Evolutionary conservation across 92 coral and sea anemone species (phyloP).

Genomic region (Metridium senile): DNA sequence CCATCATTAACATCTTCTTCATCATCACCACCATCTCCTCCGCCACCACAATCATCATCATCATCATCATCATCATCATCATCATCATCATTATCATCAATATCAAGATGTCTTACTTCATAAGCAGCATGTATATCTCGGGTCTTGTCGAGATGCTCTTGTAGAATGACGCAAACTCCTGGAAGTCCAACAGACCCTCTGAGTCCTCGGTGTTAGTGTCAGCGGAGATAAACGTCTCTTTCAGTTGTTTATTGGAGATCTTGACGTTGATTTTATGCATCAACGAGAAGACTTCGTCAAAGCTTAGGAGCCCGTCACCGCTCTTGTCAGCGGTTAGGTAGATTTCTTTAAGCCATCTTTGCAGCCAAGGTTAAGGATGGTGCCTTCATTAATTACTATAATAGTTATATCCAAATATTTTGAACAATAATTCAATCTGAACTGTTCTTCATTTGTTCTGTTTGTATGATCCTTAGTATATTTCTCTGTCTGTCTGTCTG

Average conservation of each 20-base stretch:
- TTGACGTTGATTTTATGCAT: slow-evolving; percentile 82
- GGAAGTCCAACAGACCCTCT: slow-evolving; percentile 72
- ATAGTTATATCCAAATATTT: no score
- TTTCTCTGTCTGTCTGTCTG: no score
- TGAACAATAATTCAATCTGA: no score
- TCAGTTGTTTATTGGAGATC: slow-evolving; percentile 62
- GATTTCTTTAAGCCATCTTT: slow-evolving; percentile 68
- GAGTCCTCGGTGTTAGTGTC: slow-evolving; percentile 79
- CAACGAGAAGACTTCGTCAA: slow-evolving; percentile 71
- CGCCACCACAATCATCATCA: background rate
- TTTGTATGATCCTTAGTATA: no score
- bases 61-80: background rate
- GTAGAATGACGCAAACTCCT: slow-evolving; percentile 73
- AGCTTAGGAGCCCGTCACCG: slow-evolving; percentile 78
- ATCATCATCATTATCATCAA: background rate
- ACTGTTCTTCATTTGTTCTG: no score
- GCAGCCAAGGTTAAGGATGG: slow-evolving; percentile 20
- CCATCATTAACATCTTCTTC: background rate
- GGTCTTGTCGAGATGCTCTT: slow-evolving; percentile 81
- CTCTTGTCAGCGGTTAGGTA: slow-evolving; percentile 78
- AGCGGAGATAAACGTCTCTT: slow-evolving; percentile 74
- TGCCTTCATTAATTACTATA: no score
- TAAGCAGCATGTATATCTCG: slow-evolving; percentile 63
- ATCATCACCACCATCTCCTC: no score
- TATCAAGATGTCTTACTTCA: slow-evolving; percentile 46